Conservation (phyloP, 2,113 vertebrate species). For the Erinaceus europaeus region DNA sequence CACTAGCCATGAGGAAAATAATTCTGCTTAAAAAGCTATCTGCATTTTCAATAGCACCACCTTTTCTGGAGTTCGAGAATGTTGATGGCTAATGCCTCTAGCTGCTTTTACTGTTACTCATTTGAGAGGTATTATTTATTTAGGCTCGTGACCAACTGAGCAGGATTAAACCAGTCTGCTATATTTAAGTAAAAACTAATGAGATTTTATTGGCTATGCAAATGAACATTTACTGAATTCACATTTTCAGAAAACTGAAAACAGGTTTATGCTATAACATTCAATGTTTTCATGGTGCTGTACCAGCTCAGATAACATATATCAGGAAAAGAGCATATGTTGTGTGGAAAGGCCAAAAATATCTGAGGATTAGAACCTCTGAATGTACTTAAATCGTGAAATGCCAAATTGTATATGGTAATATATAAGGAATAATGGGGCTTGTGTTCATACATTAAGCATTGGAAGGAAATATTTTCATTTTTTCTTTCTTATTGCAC, state of each 20-base stretch:
- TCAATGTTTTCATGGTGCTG: slow-evolving; percentile 38
- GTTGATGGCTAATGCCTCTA: slow-evolving; percentile 52
- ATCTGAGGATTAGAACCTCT: slow-evolving; percentile 27
- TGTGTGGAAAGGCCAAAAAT: background rate
- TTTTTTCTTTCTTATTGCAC: slow-evolving; percentile 6
- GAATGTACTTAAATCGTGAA: slow-evolving; percentile 46
- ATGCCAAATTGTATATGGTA: slow-evolving; percentile 20
- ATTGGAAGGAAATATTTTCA: slow-evolving; percentile 30
- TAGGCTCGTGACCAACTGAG: slow-evolving; percentile 35
- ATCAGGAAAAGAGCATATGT: slow-evolving; percentile 25
- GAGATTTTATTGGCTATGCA: slow-evolving; percentile 47
- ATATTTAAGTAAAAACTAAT: slow-evolving; percentile 68
- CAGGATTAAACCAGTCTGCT: slow-evolving; percentile 54
- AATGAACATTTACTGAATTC: slow-evolving; percentile 25
- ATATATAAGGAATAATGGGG: slow-evolving; percentile 38
- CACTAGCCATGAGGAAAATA: slow-evolving; percentile 73
- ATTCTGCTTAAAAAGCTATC: slow-evolving; percentile 75
- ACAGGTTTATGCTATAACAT: slow-evolving; percentile 32
- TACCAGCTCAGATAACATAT: slow-evolving; percentile 50
- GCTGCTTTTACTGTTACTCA: slow-evolving; percentile 58
- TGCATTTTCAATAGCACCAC: slow-evolving; percentile 69
- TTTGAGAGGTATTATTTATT: slow-evolving; percentile 60
- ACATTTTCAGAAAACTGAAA: slow-evolving; percentile 47
- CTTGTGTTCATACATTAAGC: slow-evolving; percentile 42
- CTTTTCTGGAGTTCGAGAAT: slow-evolving; percentile 57